A percentile compares a stretch with the other conserved stretches of the same genome.
phyloP scores from a whole-genome alignment of 2,888 invertebrate genomes.

The Tenthredo mesomela region DNA sequence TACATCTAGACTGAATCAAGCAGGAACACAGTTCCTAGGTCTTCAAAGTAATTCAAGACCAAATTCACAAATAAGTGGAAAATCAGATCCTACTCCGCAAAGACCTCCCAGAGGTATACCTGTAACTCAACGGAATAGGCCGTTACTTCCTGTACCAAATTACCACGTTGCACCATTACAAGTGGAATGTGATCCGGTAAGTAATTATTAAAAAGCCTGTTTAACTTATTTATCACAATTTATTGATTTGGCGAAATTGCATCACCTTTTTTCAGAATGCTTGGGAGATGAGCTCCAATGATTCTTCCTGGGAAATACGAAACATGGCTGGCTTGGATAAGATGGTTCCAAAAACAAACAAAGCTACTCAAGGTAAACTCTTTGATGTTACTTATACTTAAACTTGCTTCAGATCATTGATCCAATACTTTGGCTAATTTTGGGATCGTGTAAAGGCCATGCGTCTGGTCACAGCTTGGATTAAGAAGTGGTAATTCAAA shows the following conservation, averaged over 20 bases:
- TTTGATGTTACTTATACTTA: neutral
- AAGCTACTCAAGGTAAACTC: slow-evolving; percentile 61
- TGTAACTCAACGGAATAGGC: slow-evolving; percentile 29
- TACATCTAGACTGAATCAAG: slow-evolving; percentile 52
- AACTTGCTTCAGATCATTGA: neutral
- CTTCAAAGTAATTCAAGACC: slow-evolving; percentile 55
- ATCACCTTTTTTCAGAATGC: slow-evolving; percentile 79
- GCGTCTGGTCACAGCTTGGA: neutral
- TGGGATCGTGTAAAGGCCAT: neutral
- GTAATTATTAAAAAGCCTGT: slow-evolving; percentile 67
- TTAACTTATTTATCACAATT: slow-evolving; percentile 48
- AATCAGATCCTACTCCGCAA: slow-evolving; percentile 45
- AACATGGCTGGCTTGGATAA: slow-evolving; percentile 83
- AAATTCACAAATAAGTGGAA: slow-evolving; percentile 54
- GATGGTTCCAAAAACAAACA: slow-evolving; percentile 76
- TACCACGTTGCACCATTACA: slow-evolving; percentile 79
- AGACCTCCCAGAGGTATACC: slow-evolving; percentile 51
- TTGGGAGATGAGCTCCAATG: slow-evolving; percentile 79
- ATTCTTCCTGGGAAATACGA: slow-evolving; percentile 77
- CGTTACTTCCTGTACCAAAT: slow-evolving; percentile 23
- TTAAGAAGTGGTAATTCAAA: neutral
- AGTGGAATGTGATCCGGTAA: slow-evolving; percentile 87
- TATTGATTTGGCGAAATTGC: neutral
- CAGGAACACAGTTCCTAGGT: slow-evolving; percentile 54
- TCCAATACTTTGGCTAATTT: neutral